Base-by-base conservation (phyloP, 2,113 vertebrate genomes). In the Polypterus senegalus region DNA sequence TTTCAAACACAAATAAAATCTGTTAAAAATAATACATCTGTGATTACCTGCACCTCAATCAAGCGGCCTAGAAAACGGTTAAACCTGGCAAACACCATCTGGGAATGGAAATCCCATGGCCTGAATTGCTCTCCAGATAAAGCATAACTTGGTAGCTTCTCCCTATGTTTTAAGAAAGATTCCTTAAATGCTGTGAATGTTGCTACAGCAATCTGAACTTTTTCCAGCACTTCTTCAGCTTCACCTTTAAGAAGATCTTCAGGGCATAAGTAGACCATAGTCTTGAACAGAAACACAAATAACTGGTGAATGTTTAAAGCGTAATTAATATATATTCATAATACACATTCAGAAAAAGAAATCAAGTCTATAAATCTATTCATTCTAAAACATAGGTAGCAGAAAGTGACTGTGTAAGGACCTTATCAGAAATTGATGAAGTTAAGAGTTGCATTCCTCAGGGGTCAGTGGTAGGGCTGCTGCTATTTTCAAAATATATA, bases 51-150 rank as follows among this genome's bases (percentile, higher is more conserved):
- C 70, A 80, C 71, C 71, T 88, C 86, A 57, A 79, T 68, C 70
- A 89, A 74, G 6, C 64, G 74, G 65, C 78, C 70, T 54, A 83
- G 74, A 73, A 91, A 89, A 57, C 69, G 68, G 76, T 79, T 78
- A 75, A 78, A 88, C 74, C 72, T 83, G 62, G 69, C 73, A 74
- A 94, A 91, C 55, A 89, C 74, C 72, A 89, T 63, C 54, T 77
- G 70, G 69, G 76, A 77, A 48, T 78, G 85, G 72, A 94, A 94
- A 82, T 93, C 80, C 86, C 85, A 89, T 3, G 59, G 71, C 68
- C 83, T 77, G 60, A 65, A 60, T 67, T 81, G 75, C 45, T 67
- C 64, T 44, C 60, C 73, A 60, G 70, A 75, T 46, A 9, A 10
- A 1, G 80, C 81, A 66, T 82, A 83, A 27, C 10, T 69, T 58